Evolutionary conservation across 2,797 vertebrate species (phyloP).

Genomic region (Spheniscus humboldti): DNA sequence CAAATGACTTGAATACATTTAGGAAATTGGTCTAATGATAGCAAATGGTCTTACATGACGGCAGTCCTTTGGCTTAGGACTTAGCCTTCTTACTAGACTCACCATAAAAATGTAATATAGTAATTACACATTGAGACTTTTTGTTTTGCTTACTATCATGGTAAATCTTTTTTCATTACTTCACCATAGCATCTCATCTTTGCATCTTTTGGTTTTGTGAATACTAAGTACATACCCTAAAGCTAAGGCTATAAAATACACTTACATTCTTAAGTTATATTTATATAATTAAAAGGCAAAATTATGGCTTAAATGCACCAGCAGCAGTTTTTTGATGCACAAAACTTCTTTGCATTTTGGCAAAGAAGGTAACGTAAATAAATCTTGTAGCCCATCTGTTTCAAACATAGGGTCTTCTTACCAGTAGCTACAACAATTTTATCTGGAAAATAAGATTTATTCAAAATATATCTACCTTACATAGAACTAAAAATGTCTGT

Average conservation of each 20-base stretch:
- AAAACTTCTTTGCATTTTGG: neutral
- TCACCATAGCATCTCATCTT: neutral
- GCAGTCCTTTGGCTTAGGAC: neutral
- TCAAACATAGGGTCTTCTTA: neutral
- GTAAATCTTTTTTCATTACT: neutral
- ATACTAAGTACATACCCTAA: neutral
- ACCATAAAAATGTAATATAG: neutral
- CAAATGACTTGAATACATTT: neutral
- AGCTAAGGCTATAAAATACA: neutral
- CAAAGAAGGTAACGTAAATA: neutral
- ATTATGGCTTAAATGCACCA: neutral
- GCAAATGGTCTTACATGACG: neutral
- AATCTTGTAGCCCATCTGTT: neutral
- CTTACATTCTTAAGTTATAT: neutral
- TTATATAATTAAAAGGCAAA: neutral
- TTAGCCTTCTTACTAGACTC: neutral
- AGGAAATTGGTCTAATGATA: neutral
- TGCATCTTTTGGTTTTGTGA: neutral
- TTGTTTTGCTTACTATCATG: neutral
- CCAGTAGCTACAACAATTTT: neutral
- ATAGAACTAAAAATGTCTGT: neutral
- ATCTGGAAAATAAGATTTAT: neutral
- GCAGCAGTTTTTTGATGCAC: neutral
- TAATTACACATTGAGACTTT: neutral
- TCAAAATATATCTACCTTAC: neutral